Percentiles rank a stretch among this genome's conserved stretches.
Conservation (phyloP, 2,113 vertebrate species). For the Pandion haliaetus region DNA sequence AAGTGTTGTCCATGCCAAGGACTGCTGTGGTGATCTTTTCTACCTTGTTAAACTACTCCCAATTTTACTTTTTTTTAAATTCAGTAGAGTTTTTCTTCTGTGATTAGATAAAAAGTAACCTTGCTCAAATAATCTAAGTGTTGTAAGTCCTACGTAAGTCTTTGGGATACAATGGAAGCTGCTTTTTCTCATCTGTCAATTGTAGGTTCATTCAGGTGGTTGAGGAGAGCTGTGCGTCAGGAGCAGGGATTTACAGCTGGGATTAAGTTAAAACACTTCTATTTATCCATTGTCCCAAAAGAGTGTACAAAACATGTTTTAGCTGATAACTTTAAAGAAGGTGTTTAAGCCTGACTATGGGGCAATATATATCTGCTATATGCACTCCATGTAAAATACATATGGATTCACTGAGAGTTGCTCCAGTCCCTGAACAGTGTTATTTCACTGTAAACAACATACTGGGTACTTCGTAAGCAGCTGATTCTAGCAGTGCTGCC, state of each 20-base stretch:
- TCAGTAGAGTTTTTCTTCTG: not conserved
- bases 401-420: not conserved
- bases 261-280: not conserved
- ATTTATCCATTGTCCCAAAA: not conserved
- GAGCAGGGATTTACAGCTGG: not conserved
- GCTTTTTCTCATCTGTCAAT: not conserved
- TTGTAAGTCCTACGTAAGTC: not conserved
- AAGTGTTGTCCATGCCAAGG: not conserved
- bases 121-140: not conserved
- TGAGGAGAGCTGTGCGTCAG: not conserved
- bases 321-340: not conserved
- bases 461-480: not conserved
- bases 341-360: not conserved
- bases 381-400: not conserved
- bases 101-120: not conserved
- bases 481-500: not conserved
- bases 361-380: not conserved
- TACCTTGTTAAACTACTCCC: not conserved
- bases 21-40: not conserved
- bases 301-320: not conserved
- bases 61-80: not conserved
- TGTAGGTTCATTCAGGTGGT: not conserved
- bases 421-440: not conserved
- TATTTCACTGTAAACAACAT: not conserved
- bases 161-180: not conserved